Evolutionary conservation across 2,113 vertebrate species (phyloP).

Genomic region (Manacus vitellinus): DNA sequence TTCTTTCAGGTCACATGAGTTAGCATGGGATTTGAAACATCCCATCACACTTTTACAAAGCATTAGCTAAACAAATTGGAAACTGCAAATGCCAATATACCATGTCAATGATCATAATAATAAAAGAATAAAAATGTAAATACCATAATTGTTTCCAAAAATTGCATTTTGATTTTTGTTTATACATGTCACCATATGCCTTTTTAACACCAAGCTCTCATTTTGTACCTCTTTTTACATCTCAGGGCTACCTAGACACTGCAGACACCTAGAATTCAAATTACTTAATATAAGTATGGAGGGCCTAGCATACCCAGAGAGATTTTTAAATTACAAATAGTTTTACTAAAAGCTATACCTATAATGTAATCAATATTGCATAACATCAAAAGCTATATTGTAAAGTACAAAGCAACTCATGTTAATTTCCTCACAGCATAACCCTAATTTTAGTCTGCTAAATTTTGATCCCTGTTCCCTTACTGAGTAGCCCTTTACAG

Average conservation of each 20-base stretch:
- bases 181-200: neutral
- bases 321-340: neutral
- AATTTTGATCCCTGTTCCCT: neutral
- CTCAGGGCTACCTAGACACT: neutral
- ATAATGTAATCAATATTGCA: neutral
- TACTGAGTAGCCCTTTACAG: neutral
- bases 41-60: neutral
- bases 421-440: neutral
- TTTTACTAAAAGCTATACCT: neutral
- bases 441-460: neutral
- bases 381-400: neutral
- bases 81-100: neutral
- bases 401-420: neutral
- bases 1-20: neutral
- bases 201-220: neutral
- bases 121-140: neutral
- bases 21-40: neutral
- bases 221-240: neutral
- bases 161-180: neutral
- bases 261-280: neutral
- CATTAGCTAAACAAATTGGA: neutral
- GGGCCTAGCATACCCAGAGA: neutral
- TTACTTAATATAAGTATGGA: neutral
- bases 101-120: fast-evolving
- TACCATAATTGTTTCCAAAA: neutral